Conservation (phyloP, 2,797 vertebrate species). For the Lithobates sylvaticus region DNA sequence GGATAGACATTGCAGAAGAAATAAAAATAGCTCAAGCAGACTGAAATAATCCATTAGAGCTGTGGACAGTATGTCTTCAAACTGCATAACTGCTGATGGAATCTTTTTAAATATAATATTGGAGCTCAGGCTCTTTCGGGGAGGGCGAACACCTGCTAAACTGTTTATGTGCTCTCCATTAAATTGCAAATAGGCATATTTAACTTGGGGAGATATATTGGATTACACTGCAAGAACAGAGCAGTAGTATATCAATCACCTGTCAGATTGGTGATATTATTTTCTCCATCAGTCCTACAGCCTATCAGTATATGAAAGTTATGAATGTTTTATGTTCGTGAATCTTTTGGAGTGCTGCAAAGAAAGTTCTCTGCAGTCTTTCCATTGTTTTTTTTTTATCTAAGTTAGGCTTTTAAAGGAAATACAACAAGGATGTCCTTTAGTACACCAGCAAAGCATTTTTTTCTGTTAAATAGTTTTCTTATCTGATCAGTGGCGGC, state of each 20-base stretch:
- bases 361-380: slow-evolving; percentile 5
- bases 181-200: slow-evolving; percentile 13
- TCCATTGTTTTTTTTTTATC: slow-evolving; percentile 31
- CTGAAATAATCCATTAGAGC: slow-evolving; percentile 35
- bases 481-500: no score
- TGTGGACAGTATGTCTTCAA: slow-evolving; percentile 32
- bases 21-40: slow-evolving; percentile 48
- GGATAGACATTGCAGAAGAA: slow-evolving; percentile 7
- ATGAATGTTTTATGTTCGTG: slow-evolving; percentile 55
- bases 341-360: slow-evolving; percentile 25
- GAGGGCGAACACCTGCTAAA: neutral
- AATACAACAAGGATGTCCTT: slow-evolving; percentile 30
- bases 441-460: neutral
- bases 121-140: neutral
- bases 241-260: slow-evolving; percentile 1
- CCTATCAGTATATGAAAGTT: slow-evolving; percentile 15
- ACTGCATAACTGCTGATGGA: slow-evolving; percentile 39
- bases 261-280: slow-evolving; percentile 4
- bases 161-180: slow-evolving; percentile 1
- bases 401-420: neutral
- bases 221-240: slow-evolving; percentile 27
- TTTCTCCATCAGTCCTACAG: neutral
- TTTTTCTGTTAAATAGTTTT: no score
- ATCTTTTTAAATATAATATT: slow-evolving; percentile 43
- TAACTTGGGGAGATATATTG: slow-evolving; percentile 1